phyloP scores from a whole-genome alignment of 2,113 vertebrate genomes.

The Lophochroa leadbeateri region DNA sequence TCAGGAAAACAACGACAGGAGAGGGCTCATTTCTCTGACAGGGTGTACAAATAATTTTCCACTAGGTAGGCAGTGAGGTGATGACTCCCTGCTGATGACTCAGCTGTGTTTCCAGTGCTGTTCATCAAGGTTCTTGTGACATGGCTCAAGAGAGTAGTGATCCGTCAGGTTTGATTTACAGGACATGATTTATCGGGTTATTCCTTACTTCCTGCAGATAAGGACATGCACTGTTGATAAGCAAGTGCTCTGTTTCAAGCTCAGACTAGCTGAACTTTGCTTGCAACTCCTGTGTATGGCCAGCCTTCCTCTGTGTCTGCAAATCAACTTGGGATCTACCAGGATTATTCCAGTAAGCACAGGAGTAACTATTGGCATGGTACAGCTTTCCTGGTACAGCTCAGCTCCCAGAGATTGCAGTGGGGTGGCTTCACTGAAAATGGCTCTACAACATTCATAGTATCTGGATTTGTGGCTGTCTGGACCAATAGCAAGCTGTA shows the following conservation, averaged over 20 bases:
- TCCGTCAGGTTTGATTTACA: neutral
- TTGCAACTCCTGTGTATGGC: neutral
- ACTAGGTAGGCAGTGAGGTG: neutral
- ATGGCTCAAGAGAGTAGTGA: rapidly evolving
- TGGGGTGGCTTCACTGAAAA: rapidly evolving
- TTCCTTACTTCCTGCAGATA: neutral
- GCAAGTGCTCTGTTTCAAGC: neutral
- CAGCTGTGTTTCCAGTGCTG: neutral
- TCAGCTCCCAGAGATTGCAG: neutral
- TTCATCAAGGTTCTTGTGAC: neutral
- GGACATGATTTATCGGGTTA: neutral
- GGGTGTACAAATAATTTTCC: neutral
- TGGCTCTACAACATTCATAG: rapidly evolving
- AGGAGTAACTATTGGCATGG: neutral
- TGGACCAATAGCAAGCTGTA: no score
- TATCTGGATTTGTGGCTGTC: neutral
- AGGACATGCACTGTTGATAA: neutral
- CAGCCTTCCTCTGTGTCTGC: neutral
- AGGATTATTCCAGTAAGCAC: neutral
- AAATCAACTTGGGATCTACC: neutral
- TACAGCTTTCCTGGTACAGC: neutral
- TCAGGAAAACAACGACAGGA: slow-evolving; percentile 14
- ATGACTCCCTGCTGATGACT: neutral
- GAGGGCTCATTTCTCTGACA: neutral
- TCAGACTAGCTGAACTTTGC: neutral